Evolutionary conservation across 2,888 invertebrate genomes (phyloP).

Genomic region (Boloria selene): DNA sequence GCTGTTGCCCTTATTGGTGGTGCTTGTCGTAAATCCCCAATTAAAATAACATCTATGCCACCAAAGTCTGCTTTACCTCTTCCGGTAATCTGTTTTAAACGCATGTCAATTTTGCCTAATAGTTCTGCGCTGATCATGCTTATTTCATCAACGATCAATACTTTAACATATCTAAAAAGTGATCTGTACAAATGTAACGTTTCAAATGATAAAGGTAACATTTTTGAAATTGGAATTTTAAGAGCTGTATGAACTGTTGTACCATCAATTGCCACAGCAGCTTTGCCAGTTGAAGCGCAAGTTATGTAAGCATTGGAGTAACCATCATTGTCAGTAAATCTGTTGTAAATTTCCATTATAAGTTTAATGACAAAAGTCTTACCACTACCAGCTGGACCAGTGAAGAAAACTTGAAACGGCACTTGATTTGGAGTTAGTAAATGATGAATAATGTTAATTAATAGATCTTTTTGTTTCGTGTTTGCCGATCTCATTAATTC

Average conservation of each 20-base stretch:
- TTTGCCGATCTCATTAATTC: conserved; percentile 38
- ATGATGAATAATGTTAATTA: conserved; percentile 43
- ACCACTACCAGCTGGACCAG: conserved; percentile 50
- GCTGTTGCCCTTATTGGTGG: too few relatives aligned
- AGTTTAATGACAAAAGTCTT: conserved; percentile 56
- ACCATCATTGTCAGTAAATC: conserved; percentile 52
- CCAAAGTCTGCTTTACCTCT: too few relatives aligned
- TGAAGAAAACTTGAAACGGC: conserved; percentile 38
- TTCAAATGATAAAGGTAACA: too few relatives aligned
- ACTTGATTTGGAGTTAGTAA: conserved; percentile 33
- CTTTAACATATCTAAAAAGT: neutral
- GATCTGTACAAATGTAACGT: too few relatives aligned
- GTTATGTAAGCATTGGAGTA: conserved; percentile 56
- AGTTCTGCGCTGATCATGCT: conserved; percentile 50
- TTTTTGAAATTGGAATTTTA: conserved; percentile 40
- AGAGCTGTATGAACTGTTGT: conserved; percentile 57
- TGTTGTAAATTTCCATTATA: conserved; percentile 61
- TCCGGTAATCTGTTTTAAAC: too few relatives aligned
- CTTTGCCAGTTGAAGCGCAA: conserved; percentile 58
- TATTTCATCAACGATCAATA: conserved; percentile 54
- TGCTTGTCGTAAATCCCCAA: too few relatives aligned
- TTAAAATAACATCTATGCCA: too few relatives aligned
- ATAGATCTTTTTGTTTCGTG: conserved; percentile 36
- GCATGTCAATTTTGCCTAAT: too few relatives aligned
- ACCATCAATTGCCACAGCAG: conserved; percentile 56